A percentile compares a stretch with the other conserved stretches of the same genome.
Conservation (phyloP, 37 sponge, comb jelly and placozoan species). For the Chondrilla cf. caribensis region DNA sequence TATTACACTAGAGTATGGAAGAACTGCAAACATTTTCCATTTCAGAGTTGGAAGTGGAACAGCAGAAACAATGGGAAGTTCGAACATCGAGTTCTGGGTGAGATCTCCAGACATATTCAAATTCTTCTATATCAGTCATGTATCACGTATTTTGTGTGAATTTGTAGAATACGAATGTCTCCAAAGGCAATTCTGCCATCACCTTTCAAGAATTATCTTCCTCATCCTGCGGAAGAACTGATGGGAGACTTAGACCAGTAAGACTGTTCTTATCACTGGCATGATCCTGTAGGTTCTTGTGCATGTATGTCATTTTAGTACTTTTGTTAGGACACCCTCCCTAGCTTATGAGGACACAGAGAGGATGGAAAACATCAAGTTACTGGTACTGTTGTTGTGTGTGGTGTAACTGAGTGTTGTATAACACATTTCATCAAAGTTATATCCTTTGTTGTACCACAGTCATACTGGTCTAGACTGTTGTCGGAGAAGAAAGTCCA, state of each 20-base stretch:
- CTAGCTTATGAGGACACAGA: not conserved
- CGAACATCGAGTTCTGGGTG: not conserved
- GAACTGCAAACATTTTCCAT: constrained; percentile 34
- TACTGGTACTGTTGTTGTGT: not conserved
- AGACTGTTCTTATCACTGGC: not conserved
- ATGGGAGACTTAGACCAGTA: not conserved
- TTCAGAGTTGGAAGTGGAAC: constrained; percentile 47
- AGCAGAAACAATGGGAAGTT: constrained; percentile 47
- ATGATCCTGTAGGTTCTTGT: not conserved
- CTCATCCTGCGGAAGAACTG: not conserved
- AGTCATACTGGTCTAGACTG: constrained; percentile 10
- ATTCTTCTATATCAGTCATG: too few relatives aligned
- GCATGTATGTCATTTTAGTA: not conserved
- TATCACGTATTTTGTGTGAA: too few relatives aligned
- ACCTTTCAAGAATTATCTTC: not conserved
- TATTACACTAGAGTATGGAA: constrained; percentile 42
- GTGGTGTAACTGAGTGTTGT: too few relatives aligned
- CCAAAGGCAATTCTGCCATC: constrained; percentile 10
- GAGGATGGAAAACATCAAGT: constrained; percentile 1
- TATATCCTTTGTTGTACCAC: too few relatives aligned
- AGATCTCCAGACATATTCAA: too few relatives aligned
- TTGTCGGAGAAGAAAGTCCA: constrained; percentile 48
- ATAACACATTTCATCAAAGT: too few relatives aligned
- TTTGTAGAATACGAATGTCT: not conserved
- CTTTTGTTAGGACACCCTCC: not conserved